Evolutionary conservation across 2,113 vertebrate genomes (phyloP).

Genomic region (Phalacrocorax brasilianus): DNA sequence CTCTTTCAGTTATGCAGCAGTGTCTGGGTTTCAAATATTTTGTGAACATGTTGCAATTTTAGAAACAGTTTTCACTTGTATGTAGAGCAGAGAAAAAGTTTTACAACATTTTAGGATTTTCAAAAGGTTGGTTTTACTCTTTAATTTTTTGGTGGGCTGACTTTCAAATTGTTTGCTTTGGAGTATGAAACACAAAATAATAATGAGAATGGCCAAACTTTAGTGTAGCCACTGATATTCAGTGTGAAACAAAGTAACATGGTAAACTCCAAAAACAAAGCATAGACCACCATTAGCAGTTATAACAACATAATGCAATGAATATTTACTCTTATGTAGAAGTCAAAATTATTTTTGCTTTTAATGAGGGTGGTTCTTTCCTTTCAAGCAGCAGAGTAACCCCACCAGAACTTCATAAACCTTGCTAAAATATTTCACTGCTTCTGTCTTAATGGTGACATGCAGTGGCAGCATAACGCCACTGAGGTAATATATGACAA

Average conservation of each 20-base stretch:
- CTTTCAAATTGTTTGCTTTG: not conserved
- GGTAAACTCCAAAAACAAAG: not conserved
- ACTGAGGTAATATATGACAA: not conserved
- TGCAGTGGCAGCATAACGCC: not conserved
- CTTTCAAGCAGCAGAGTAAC: not conserved
- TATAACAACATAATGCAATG: not conserved
- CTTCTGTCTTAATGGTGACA: not conserved
- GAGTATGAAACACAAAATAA: not conserved
- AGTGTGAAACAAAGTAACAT: not conserved
- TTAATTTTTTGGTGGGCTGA: not conserved
- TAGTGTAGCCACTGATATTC: not conserved
- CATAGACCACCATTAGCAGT: not conserved
- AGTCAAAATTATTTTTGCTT: not conserved
- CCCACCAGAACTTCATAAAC: not conserved
- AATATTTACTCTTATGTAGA: not conserved
- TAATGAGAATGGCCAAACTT: not conserved
- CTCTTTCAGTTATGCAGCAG: not conserved
- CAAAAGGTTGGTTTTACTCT: not conserved
- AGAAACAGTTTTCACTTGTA: not conserved
- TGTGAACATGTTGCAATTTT: not conserved
- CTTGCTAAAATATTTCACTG: not conserved
- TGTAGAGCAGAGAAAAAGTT: not conserved
- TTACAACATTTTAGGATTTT: not conserved
- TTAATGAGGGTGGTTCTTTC: not conserved
- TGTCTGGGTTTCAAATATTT: not conserved